Base-by-base conservation (phyloP, 2,888 invertebrate species). In the Drosophila paranaensis region DNA sequence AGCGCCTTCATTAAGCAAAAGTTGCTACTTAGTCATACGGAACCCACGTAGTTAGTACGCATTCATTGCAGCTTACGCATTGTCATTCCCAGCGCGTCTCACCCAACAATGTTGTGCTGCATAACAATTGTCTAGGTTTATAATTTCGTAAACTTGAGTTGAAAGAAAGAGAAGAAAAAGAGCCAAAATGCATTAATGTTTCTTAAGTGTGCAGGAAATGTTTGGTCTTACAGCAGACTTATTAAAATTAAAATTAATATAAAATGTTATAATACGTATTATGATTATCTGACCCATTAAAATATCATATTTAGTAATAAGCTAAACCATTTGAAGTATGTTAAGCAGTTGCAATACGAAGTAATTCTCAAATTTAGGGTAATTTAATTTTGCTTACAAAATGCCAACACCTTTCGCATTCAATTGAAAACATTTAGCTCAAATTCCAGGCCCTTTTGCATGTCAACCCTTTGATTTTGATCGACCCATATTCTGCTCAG, bases 341-440 rank as follows among this genome's bases (percentile, higher is more conserved):
- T 55, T 33, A 50, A 27, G 27, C 16, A 37, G 11, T 16, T 11
- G 2, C 13, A 16, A 27, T n/a, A 33, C 13, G 20, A 62, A 46
- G 25, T 9, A 40, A 33, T 25, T n/a, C 33, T n/a, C 16, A 39
- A 65, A 58, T 54, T 58, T 42, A 27, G 45, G 16, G 2, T 33
- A 69, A 40, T 43, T 37, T 33, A 11, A 42, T 50, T 33, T 30
- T 16, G 14, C 35, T 46, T 16, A 11, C 33, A 16, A 66, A 81
- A 82, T 68, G 58, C 73, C 82, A 78, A 69, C 82, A 74, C 82
- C 69, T 77, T 62, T 78, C 45, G 48, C 57, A 77, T 72, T 79
- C 72, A 77, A 77, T 73, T 82, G 61, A 54, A 82, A 79, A 73
- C 71, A 77, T 88, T 88, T 77, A 37, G 69, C 65, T 68, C 68